phyloP scores from a whole-genome alignment of 2,888 invertebrate genomes.

The Perizoma affinitatum region DNA sequence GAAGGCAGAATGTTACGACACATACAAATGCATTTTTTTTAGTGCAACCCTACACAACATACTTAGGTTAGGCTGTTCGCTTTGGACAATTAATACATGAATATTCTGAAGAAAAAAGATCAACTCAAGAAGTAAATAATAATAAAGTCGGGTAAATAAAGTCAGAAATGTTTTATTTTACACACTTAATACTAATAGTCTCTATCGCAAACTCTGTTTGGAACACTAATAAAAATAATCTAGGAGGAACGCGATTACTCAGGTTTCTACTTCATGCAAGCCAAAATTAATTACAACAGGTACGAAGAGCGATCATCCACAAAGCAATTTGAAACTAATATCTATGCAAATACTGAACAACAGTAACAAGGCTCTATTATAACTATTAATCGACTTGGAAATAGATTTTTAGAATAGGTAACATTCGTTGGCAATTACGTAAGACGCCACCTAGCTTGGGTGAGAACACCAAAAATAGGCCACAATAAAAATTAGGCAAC shows the following conservation, averaged over 20 bases:
- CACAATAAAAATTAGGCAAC: too few relatives aligned
- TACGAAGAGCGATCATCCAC: constrained; percentile 49
- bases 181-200: neutral
- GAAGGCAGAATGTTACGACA: too few relatives aligned
- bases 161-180: neutral
- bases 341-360: constrained; percentile 70
- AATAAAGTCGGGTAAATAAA: too few relatives aligned
- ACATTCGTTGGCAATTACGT: neutral
- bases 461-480: too few relatives aligned
- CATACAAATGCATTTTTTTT: too few relatives aligned
- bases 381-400: constrained; percentile 42
- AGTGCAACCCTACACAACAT: too few relatives aligned
- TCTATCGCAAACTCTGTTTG: neutral
- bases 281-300: constrained; percentile 40
- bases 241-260: constrained; percentile 9
- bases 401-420: constrained; percentile 29
- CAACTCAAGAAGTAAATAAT: too few relatives aligned
- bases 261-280: constrained; percentile 15
- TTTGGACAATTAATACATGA: too few relatives aligned
- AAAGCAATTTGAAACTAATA: constrained; percentile 71
- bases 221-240: constrained; percentile 1
- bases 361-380: constrained; percentile 57
- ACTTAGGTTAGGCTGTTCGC: too few relatives aligned
- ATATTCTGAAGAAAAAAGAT: too few relatives aligned
- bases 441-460: too few relatives aligned